phyloP scores from a whole-genome alignment of 1,140 invertebrate species.

The Luehdorfia chinensis region DNA sequence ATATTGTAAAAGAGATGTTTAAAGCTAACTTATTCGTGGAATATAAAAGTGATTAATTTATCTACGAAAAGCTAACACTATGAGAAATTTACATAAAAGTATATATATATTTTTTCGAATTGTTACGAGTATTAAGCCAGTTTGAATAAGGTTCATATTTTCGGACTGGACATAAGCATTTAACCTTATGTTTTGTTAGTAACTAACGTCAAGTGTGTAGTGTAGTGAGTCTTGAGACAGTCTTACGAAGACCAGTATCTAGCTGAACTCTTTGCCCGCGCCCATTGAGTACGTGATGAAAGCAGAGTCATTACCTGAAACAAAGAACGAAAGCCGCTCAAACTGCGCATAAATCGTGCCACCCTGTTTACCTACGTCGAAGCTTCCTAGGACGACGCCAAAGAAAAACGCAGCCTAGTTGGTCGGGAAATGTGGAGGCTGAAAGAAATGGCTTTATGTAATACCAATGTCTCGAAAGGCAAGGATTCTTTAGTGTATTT shows the following conservation, averaged over 20 bases:
- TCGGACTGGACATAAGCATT: too few species aligned
- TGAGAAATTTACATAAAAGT: too few species aligned
- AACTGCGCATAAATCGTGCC: conserved; percentile 66
- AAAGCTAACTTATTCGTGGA: too few species aligned
- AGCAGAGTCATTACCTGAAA: conserved; percentile 72
- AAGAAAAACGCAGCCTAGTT: conserved; percentile 70
- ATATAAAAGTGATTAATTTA: too few species aligned
- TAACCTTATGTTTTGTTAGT: conserved; percentile 1
- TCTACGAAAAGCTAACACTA: too few species aligned
- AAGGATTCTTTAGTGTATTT: neutral
- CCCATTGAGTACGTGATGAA: conserved; percentile 68
- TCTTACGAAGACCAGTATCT: conserved; percentile 45
- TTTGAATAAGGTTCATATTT: too few species aligned
- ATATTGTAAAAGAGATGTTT: too few species aligned
- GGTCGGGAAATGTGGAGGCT: conserved; percentile 36
- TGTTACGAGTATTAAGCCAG: too few species aligned
- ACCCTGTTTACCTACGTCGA: conserved; percentile 64
- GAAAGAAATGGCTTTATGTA: conserved; percentile 50
- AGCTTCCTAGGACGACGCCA: conserved; percentile 56
- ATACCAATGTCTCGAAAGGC: conserved; percentile 24
- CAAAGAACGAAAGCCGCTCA: conserved; percentile 68
- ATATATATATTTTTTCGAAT: too few species aligned
- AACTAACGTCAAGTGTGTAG: conserved; percentile 2
- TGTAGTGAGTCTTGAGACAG: conserved; percentile 39
- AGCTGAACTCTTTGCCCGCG: conserved; percentile 46